phyloP scores from a whole-genome alignment of 2,888 invertebrate species.

The Caenorhabditis sulstoni region DNA sequence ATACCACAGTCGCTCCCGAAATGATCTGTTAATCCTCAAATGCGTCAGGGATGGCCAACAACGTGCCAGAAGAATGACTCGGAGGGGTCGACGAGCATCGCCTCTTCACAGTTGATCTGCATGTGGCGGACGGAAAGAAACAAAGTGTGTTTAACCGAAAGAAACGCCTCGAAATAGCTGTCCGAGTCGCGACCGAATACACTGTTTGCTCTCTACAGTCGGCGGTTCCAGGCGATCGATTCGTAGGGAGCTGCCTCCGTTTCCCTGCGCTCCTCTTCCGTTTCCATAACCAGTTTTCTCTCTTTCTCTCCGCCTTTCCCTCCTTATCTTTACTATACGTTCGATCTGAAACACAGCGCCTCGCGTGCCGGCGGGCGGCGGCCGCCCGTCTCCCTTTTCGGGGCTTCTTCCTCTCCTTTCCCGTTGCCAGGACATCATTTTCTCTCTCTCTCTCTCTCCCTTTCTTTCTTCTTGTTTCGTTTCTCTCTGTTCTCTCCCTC shows the following conservation, averaged over 20 bases:
- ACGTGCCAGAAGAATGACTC: constrained; percentile 1
- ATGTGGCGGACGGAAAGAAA: constrained; percentile 12
- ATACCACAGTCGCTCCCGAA: constrained; percentile 1
- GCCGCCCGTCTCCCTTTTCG: not conserved
- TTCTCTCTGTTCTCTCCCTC: too few species aligned
- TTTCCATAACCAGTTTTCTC: constrained; percentile 18
- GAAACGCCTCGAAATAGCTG: constrained; percentile 13
- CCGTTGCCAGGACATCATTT: not conserved
- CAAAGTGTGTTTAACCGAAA: constrained; percentile 19
- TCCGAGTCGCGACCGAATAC: too few species aligned
- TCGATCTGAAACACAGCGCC: constrained; percentile 17
- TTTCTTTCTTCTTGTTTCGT: not conserved
- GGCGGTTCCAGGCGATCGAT: constrained; percentile 29
- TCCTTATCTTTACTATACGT: constrained; percentile 35
- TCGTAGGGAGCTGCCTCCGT: constrained; percentile 8
- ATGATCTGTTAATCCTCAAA: constrained; percentile 16
- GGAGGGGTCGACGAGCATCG: constrained; percentile 1
- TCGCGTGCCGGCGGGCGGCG: constrained; percentile 5
- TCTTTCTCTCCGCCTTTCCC: constrained; percentile 8
- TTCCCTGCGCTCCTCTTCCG: constrained; percentile 1
- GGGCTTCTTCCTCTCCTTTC: constrained; percentile 19
- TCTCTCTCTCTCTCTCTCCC: not conserved
- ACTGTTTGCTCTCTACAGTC: constrained; percentile 28
- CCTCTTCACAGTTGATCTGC: constrained; percentile 9
- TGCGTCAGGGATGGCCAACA: not conserved